A percentile compares a stretch with the other conserved stretches of the same genome.
phyloP scores from a whole-genome alignment of 2,113 vertebrate genomes.

The Mugil cephalus region DNA sequence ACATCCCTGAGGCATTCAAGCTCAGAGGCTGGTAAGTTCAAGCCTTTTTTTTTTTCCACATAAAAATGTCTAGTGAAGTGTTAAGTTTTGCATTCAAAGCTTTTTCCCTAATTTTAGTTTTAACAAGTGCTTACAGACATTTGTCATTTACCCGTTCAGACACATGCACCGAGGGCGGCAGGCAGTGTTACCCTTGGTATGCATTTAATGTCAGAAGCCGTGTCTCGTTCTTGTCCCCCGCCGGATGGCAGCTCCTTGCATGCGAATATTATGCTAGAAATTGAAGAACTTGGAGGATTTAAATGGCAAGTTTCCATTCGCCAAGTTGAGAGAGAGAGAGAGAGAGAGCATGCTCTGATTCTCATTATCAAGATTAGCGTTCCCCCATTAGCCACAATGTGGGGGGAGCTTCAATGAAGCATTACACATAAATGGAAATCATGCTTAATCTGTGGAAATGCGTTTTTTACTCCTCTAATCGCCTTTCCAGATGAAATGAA shows the following conservation, averaged over 20 bases:
- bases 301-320: constrained; percentile 53
- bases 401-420: constrained; percentile 47
- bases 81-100: too few relatives aligned
- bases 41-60: too few relatives aligned
- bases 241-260: neutral
- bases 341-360: constrained; percentile 55
- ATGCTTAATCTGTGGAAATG: constrained; percentile 65
- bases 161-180: too few relatives aligned
- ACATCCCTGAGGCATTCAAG: constrained; percentile 95
- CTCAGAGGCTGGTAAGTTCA: constrained; percentile 96
- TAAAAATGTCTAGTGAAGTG: constrained; percentile 13
- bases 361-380: constrained; percentile 76
- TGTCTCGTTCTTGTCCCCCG: constrained; percentile 4
- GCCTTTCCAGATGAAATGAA: constrained; percentile 51
- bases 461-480: constrained; percentile 50
- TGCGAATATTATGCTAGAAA: constrained; percentile 26
- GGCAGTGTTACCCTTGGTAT: neutral
- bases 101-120: too few relatives aligned
- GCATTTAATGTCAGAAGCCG: neutral
- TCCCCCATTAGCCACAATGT: constrained; percentile 62
- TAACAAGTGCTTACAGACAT: too few relatives aligned
- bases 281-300: constrained; percentile 39
- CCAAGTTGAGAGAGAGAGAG: constrained; percentile 31
- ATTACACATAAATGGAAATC: constrained; percentile 74
- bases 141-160: too few relatives aligned